A percentile compares a stretch with the other conserved stretches of the same genome.
Conservation (phyloP, 2,113 vertebrate genomes). For the Fregetta grallaria region DNA sequence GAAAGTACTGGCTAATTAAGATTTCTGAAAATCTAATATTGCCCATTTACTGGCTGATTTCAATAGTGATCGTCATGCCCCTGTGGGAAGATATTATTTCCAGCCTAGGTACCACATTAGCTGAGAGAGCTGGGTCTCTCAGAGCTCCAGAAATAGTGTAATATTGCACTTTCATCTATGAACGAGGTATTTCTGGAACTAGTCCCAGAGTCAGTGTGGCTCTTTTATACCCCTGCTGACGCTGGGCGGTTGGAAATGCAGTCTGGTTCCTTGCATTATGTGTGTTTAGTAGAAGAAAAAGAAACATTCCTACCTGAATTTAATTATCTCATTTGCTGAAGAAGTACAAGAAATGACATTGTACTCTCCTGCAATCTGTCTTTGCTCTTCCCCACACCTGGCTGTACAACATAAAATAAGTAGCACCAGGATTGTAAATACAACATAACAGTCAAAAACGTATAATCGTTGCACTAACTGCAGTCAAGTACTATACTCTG, state of each 20-base stretch:
- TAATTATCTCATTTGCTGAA: neutral
- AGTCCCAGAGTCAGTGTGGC: neutral
- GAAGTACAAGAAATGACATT: neutral
- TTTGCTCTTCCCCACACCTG: neutral
- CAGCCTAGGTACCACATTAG: neutral
- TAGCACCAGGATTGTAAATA: neutral
- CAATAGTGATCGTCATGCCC: neutral
- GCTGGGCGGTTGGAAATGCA: neutral
- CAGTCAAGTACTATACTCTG: neutral
- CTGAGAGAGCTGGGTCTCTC: neutral
- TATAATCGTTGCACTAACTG: fast-evolving
- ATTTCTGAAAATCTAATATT: neutral
- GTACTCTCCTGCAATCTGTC: neutral
- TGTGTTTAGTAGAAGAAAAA: neutral
- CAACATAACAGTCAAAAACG: neutral
- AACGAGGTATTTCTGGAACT: neutral
- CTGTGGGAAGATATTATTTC: neutral
- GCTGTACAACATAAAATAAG: neutral
- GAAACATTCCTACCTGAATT: neutral
- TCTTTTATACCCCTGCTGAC: neutral
- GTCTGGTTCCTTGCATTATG: neutral
- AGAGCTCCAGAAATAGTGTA: neutral
- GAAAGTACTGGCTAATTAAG: neutral
- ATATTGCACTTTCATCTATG: neutral
- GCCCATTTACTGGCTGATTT: neutral